Evolutionary conservation across 2,888 invertebrate genomes (phyloP), one percentile per base, ranked within the genome.

Genomic region (Spisula subtruncata): DNA sequence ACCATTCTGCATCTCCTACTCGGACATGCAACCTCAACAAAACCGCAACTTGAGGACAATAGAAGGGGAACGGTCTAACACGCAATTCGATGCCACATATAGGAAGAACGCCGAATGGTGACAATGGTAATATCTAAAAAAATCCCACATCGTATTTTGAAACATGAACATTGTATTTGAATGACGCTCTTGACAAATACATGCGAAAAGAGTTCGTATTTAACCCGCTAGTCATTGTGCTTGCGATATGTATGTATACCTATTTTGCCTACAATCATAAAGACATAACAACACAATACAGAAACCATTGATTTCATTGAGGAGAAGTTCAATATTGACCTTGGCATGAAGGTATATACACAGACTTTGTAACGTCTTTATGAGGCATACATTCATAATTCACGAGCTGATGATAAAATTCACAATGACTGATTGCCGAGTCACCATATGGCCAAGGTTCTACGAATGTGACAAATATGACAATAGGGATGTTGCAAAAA

Each of bases 171-270:
- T n/a, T n/a, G 60, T 25, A 25, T 25, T 66, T 66, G n/a, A n/a
- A 66, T 66, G 60, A 66, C 60, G 60, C 25, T 12, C 25, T 66
- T 66, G n/a, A 25, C 60, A 66, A 25, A 66, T 66, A 66, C n/a
- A 66, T 25, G 60, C 25, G 25, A 66, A 66, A 66, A 25, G 14
- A 51, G 12, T 51, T 51, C n/a, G 60, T n/a, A 66, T 66, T 66
- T 66, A 66, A 66, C 20, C 25, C 60, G 1, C n/a, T 1, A 51
- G 51, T 51, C 12, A 4, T 51, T 51, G 60, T 66, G 4, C 25
- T n/a, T 25, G 10, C 60, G 60, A 25, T 66, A 66, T 25, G 25
- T 25, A 66, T 25, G n/a, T n/a, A n/a, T n/a, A n/a, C n/a, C n/a
- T n/a, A n/a, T n/a, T n/a, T n/a, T n/a, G n/a, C 6, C 25, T 25